Evolutionary conservation across 2,113 vertebrate species (phyloP).

Genomic region (Dasyornis broadbenti): DNA sequence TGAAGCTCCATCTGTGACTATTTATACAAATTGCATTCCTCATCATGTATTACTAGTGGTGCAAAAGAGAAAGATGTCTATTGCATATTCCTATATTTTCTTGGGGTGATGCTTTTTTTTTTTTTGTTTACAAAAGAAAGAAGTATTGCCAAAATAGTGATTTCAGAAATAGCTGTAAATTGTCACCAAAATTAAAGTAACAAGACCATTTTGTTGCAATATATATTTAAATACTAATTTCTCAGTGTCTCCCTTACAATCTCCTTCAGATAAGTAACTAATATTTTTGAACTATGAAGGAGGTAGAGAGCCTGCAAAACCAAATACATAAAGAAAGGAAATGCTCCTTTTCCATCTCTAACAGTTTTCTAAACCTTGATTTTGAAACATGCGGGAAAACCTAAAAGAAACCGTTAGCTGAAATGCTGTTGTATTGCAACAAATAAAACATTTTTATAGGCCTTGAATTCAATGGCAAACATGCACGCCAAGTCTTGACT

Average conservation of each 20-base stretch:
- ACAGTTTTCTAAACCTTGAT: neutral
- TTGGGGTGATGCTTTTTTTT: neutral
- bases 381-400: neutral
- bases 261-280: neutral
- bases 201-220: neutral
- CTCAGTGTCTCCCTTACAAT: neutral
- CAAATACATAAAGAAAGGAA: neutral
- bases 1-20: slow-evolving; percentile 32
- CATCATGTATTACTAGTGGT: neutral
- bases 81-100: neutral
- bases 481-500: neutral
- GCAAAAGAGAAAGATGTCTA: neutral
- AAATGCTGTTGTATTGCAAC: neutral
- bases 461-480: neutral
- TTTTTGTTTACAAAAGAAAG: neutral
- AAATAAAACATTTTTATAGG: neutral
- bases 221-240: neutral
- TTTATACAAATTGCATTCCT: neutral
- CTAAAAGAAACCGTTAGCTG: neutral
- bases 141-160: neutral
- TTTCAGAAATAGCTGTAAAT: neutral
- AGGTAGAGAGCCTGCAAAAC: neutral
- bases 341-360: neutral
- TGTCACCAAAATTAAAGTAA: neutral
- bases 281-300: neutral